Evolutionary conservation across 2,113 vertebrate species (phyloP), one percentile per base, ranked within the genome.

Genomic region (Lates calcarifer): DNA sequence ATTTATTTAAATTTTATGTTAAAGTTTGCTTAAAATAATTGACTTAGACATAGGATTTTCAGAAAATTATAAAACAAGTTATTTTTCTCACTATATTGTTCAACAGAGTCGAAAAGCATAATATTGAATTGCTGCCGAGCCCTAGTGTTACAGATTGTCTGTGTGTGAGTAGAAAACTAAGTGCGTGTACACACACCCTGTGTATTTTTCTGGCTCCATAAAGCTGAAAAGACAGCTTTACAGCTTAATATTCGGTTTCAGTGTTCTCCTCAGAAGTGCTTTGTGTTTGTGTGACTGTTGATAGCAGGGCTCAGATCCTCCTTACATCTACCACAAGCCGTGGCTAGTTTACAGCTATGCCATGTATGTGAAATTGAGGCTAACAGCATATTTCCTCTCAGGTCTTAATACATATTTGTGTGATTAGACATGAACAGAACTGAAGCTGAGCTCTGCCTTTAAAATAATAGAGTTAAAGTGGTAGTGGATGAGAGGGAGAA

Each of bases 401-500:
- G 35, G 75, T 45, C 35, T 57, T 9, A 11, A 53, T 76, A 33
- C 61, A 65, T 70, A 66, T 85, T 85, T 60, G 68, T 41, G 47
- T 49, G 43, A 69, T 80, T 51, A 73, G 78, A 57, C 37, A 1
- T 12, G 60, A 61, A 11, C 55, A 15, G 53, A 12, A 60, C 55
- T 49, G 66, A 57, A 71, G 29, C 45, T 53, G 29, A 83, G 80
- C 72, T 74, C 49, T 77, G 69, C 39, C 18, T 66, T 66, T 67
- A n/a, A 60, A 62, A 62, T 71, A 60, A 77, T 68, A 58, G 28
- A 22, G 45, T 20, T 67, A 7, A 77, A 67, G 61, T 53, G 64
- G 55, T 45, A 7, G 41, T 84, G 76, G 64, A 84, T 80, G 58
- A 85, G 73, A 74, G 78, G 66, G 47, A 61, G 76, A 61, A 58